A percentile compares a stretch with the other conserved stretches of the same genome.
phyloP scores from a whole-genome alignment of 2,888 invertebrate species.

The Troglohyphantes excavatus region DNA sequence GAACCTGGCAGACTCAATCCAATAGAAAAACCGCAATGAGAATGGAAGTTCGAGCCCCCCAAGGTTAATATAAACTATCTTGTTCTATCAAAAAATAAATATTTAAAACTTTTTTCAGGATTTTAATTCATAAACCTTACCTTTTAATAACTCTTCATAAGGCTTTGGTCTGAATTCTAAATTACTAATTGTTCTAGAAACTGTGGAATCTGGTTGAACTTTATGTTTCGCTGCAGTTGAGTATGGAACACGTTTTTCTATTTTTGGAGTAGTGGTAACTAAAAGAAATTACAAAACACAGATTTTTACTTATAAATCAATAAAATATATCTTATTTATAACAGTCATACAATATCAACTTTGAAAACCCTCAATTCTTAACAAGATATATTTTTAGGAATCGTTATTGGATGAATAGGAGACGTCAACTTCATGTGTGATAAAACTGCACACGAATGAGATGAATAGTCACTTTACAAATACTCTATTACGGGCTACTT shows the following conservation, averaged over 20 bases:
- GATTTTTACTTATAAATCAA: background rate
- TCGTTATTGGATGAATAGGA: too few relatives aligned
- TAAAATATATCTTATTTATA: background rate
- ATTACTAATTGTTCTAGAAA: constrained; percentile 5
- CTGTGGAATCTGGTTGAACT: background rate
- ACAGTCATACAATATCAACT: background rate
- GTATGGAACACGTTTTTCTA: background rate
- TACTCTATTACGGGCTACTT: too few relatives aligned
- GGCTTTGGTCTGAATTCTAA: constrained; percentile 30
- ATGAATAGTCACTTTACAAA: too few relatives aligned
- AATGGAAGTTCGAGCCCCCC: too few relatives aligned
- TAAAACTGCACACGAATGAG: too few relatives aligned
- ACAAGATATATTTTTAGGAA: background rate
- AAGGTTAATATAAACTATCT: too few relatives aligned
- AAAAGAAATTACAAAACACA: background rate
- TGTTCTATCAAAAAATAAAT: too few relatives aligned
- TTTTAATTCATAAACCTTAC: constrained; percentile 24
- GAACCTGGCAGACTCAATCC: too few relatives aligned
- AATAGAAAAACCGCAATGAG: too few relatives aligned
- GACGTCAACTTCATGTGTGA: too few relatives aligned
- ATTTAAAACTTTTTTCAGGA: too few relatives aligned
- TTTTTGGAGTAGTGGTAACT: background rate
- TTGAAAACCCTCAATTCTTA: background rate
- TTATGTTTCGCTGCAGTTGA: constrained; percentile 34
- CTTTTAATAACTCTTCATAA: constrained; percentile 62